Base-by-base conservation (phyloP, 2,113 vertebrate genomes). In the Herpailurus yagouaroundi region DNA sequence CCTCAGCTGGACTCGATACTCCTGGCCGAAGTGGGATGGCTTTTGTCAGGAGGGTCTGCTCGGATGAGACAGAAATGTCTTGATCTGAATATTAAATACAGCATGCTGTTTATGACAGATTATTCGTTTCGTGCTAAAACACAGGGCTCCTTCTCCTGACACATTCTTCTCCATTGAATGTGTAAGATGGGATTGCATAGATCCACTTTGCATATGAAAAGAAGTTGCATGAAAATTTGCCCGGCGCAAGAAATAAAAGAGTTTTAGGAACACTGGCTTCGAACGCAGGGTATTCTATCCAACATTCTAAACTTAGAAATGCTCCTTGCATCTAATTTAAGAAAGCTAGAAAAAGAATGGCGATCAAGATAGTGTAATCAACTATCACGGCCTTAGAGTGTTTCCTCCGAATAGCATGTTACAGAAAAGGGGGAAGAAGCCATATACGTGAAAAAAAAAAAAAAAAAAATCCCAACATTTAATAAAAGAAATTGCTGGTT, bases 11-110 rank as follows among this genome's bases (percentile, higher is more conserved):
- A 99, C 99, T 99, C 98, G 98, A 99, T 99, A 99, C 98, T 98
- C 97, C 98, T 99, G 99, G 99, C 99, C 99, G 99, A 98, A 98
- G 96, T 96, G 99, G 99, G 99, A 98, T 99, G 99, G 99, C 99
- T 99, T 99, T 99, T 99, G 99, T 99, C 99, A 99, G 99, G 98
- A 99, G 98, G 98, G 98, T 99, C 99, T 99, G 98, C 98, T 98
- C 95, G 98, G 98, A 98, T 97, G 98, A 99, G 99, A 99, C 99
- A 98, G 97, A 95, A 98, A 96, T 95, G 97, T 95, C 98, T 99
- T 96, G 98, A 98, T 99, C 98, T 99, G 99, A 99, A 99, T 99
- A 98, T 99, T 99, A 99, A 99, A 98, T 98, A 98, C 98, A 97
- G 69, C 12, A 80, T 77, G 93, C 82, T 96, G 95, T 98, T 99